Percentiles rank a stretch among this genome's conserved stretches.
These are phyloP conservation scores for Enteromius argenteus DNA, from an alignment of 2,797 vertebrate genomes.

Conservation along the genomic window DNA sequence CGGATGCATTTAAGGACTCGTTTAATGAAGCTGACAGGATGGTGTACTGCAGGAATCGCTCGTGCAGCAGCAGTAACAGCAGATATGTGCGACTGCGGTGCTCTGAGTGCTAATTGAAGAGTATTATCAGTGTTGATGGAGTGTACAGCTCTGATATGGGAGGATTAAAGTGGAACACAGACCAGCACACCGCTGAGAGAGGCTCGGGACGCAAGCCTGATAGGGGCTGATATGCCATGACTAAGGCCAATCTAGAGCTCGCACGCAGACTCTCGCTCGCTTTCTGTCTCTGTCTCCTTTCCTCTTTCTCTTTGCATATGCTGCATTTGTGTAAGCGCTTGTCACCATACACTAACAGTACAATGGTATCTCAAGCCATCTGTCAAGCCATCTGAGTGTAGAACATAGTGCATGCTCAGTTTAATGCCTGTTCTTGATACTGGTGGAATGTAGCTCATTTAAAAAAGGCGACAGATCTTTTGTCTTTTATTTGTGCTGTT, in stretches of 20 bases:
- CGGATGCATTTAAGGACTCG: constrained; percentile 11
- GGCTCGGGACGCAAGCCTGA: constrained; percentile 38
- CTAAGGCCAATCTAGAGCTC: constrained; percentile 29
- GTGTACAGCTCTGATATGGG: constrained; percentile 50
- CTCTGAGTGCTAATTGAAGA: constrained; percentile 51
- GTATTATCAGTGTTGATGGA: constrained; percentile 58
- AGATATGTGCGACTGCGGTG: constrained; percentile 37
- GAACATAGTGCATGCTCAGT: constrained; percentile 2
- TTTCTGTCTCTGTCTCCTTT: not conserved
- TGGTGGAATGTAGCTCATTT: not conserved
- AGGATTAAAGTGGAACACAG: constrained; percentile 51
- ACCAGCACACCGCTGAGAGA: constrained; percentile 43
- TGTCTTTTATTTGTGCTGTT: not conserved
- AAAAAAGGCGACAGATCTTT: not conserved
- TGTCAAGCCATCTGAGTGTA: constrained; percentile 38
- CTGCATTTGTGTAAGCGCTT: constrained; percentile 26
- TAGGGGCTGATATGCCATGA: constrained; percentile 29
- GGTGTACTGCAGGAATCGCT: constrained; percentile 24
- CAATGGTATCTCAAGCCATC: constrained; percentile 25
- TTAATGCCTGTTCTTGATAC: not conserved
- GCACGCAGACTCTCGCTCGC: not conserved
- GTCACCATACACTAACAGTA: constrained; percentile 28
- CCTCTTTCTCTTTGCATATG: constrained; percentile 30
- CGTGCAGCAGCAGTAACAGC: constrained; percentile 18
- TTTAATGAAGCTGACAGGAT: constrained; percentile 33